A percentile compares a stretch with the other conserved stretches of the same genome.
These are phyloP conservation scores for Cirrhinus mrigala DNA, from an alignment of 2,797 vertebrate genomes.

Conservation along the genomic window DNA sequence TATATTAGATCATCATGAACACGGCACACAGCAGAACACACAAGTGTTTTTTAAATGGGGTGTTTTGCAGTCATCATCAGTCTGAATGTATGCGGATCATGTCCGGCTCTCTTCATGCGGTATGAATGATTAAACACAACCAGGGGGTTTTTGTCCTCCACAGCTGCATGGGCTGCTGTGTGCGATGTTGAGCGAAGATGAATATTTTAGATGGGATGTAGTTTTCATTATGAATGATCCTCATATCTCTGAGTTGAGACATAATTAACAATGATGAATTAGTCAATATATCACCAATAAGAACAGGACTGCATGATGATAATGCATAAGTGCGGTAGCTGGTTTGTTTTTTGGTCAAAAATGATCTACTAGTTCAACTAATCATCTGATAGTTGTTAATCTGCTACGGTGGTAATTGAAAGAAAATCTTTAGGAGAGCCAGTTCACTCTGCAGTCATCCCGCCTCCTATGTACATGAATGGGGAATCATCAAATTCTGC, in stretches of 20 bases:
- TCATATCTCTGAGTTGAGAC: constrained; percentile 15
- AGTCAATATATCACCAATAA: background rate
- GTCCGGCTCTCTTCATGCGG: constrained; percentile 17
- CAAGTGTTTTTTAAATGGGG: background rate
- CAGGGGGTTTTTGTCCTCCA: constrained; percentile 13
- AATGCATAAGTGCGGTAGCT: background rate
- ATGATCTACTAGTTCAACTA: background rate
- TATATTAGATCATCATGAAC: constrained; percentile 1
- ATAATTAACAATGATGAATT: constrained; percentile 10
- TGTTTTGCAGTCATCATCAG: constrained; percentile 11
- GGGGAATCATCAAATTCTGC: background rate
- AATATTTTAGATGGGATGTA: constrained; percentile 20
- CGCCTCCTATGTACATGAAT: background rate
- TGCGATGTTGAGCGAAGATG: constrained; percentile 1
- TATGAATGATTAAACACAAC: constrained; percentile 39
- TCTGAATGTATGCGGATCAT: constrained; percentile 32
- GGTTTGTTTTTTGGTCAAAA: background rate
- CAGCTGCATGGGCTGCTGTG: constrained; percentile 1
- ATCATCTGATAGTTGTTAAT: background rate
- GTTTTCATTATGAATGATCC: constrained; percentile 34
- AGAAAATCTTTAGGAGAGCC: background rate
- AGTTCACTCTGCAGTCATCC: background rate
- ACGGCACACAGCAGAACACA: background rate
- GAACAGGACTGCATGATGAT: background rate
- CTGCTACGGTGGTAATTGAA: background rate